A percentile compares a stretch with the other conserved stretches of the same genome.
phyloP scores from a whole-genome alignment of 2,113 vertebrate species.

The Eulemur macaco region DNA sequence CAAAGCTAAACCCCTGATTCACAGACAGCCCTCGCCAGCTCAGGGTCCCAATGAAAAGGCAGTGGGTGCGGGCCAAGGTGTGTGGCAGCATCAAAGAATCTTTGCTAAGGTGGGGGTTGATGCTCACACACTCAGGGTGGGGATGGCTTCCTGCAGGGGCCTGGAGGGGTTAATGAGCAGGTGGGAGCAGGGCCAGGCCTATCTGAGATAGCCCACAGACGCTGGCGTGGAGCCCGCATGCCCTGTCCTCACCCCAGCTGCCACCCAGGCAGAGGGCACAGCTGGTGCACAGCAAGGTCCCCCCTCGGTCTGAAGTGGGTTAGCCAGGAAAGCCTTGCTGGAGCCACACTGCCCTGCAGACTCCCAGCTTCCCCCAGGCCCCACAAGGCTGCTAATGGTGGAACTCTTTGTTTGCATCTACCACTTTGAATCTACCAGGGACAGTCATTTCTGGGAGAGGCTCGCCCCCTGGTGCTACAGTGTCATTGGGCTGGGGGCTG shows the following conservation, averaged over 20 bases:
- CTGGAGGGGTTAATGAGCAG: conserved; percentile 48
- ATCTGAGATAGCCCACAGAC: background rate
- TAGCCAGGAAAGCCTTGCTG: background rate
- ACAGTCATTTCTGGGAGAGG: background rate
- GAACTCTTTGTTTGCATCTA: background rate
- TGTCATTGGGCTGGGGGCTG: background rate
- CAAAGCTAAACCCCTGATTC: conserved; percentile 49
- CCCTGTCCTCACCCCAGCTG: background rate
- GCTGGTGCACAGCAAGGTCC: background rate
- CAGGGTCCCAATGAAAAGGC: conserved; percentile 9
- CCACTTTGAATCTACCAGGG: background rate
- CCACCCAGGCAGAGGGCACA: background rate
- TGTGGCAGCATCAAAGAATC: conserved; percentile 51
- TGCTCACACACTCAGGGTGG: conserved; percentile 16
- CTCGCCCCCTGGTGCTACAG: background rate
- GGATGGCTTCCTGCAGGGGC: background rate
- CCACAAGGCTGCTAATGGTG: background rate
- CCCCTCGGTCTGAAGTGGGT: background rate
- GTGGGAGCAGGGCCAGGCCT: background rate
- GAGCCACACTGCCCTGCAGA: background rate
- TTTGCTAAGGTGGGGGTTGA: background rate
- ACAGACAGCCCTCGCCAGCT: background rate
- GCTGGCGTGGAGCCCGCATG: background rate
- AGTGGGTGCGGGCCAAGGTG: background rate
- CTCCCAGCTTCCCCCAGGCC: background rate